phyloP scores from a whole-genome alignment of 2,888 invertebrate genomes.

The Ormyrus pomaceus region DNA sequence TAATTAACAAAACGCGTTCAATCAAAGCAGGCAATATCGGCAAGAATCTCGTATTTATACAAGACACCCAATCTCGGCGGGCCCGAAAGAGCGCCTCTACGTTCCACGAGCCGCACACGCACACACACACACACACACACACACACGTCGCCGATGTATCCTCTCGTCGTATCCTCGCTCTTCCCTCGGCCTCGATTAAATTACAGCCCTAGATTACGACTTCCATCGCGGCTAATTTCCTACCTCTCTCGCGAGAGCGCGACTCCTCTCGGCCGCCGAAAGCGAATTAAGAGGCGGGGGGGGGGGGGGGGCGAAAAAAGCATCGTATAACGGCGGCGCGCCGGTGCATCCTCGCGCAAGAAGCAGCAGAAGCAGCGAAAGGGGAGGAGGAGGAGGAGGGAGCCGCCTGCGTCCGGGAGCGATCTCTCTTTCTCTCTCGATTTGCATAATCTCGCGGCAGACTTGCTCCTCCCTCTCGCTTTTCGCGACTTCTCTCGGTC shows the following conservation, averaged over 20 bases:
- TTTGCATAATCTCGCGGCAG: conserved; percentile 63
- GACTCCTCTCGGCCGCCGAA: not conserved
- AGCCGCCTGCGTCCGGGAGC: too few relatives aligned
- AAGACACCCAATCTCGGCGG: too few relatives aligned
- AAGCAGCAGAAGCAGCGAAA: not conserved
- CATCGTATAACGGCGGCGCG: too few relatives aligned
- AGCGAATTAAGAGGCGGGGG: not conserved
- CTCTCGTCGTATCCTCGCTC: not conserved
- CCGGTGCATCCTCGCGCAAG: too few relatives aligned
- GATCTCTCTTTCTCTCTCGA: conserved; percentile 40
- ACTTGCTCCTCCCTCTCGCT: conserved; percentile 8
- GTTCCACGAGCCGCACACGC: too few relatives aligned
- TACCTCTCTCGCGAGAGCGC: not conserved
- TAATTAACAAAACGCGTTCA: too few relatives aligned
- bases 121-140: too few relatives aligned
- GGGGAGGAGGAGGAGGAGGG: not conserved
- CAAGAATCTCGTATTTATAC: not conserved
- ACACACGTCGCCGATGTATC: not conserved
- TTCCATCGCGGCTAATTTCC: not conserved
- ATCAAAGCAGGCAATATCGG: not conserved
- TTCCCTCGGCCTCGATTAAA: not conserved
- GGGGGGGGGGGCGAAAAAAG: not conserved
- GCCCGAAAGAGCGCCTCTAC: too few relatives aligned
- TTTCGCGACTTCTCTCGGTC: conserved; percentile 16
- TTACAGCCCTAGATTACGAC: conserved; percentile 7